Evolutionary conservation across 2,797 vertebrate species (phyloP).

Genomic region (Sebastes steindachneri): DNA sequence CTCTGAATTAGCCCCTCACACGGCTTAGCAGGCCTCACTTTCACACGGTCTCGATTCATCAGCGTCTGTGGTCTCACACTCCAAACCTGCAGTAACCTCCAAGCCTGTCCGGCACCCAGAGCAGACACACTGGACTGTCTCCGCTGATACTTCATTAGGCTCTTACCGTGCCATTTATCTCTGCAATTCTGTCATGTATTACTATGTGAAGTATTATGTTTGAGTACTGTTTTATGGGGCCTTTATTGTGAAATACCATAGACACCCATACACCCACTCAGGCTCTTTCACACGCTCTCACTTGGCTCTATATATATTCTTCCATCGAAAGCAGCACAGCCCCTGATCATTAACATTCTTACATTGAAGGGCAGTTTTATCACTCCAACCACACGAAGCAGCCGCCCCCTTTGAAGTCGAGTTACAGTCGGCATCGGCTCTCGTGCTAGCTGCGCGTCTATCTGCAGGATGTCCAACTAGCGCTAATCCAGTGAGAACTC

Average conservation of each 20-base stretch:
- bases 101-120: slow-evolving; percentile 15
- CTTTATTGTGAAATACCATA: slow-evolving; percentile 62
- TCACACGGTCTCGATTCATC: slow-evolving; percentile 61
- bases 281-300: slow-evolving; percentile 73
- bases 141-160: slow-evolving; percentile 48
- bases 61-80: slow-evolving; percentile 44
- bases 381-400: slow-evolving; percentile 59
- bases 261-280: slow-evolving; percentile 49
- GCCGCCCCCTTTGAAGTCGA: slow-evolving; percentile 69
- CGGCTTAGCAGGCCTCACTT: slow-evolving; percentile 57
- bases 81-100: slow-evolving; percentile 33
- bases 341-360: slow-evolving; percentile 79
- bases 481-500: slow-evolving; percentile 25
- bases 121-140: slow-evolving; percentile 36
- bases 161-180: slow-evolving; percentile 34
- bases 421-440: slow-evolving; percentile 17
- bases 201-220: slow-evolving; percentile 26
- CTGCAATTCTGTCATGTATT: slow-evolving; percentile 32
- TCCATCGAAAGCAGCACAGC: slow-evolving; percentile 57
- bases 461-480: slow-evolving; percentile 27
- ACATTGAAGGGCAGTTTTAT: slow-evolving; percentile 72
- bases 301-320: slow-evolving; percentile 69
- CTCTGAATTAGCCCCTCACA: slow-evolving; percentile 55
- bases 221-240: slow-evolving; percentile 36
- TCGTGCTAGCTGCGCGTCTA: slow-evolving; percentile 5